These are phyloP conservation scores for Pseudomyrmex cubaensis DNA, from an alignment of 1,140 invertebrate species.

Conservation along the genomic window DNA sequence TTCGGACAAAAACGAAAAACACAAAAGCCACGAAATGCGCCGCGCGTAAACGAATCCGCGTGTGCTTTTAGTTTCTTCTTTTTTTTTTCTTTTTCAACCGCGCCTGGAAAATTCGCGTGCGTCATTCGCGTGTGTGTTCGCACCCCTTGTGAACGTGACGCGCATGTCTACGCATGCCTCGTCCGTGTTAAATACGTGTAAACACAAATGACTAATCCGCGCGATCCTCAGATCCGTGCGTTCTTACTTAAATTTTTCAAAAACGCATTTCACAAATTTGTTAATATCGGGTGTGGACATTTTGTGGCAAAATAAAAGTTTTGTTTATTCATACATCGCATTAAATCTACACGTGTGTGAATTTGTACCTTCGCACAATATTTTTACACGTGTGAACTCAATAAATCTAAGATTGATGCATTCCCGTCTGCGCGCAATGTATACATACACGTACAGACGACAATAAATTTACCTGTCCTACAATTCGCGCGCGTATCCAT, in stretches of 20 bases:
- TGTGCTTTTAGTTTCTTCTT: not conserved
- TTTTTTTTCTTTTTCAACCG: not conserved
- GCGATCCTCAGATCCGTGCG: too few species aligned
- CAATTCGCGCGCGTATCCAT: too few species aligned
- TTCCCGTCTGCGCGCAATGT: not conserved
- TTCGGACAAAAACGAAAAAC: constrained; percentile 21
- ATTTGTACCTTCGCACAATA: not conserved
- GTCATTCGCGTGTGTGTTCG: not conserved
- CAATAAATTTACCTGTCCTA: not conserved
- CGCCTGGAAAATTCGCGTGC: not conserved
- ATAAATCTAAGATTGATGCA: constrained; percentile 20
- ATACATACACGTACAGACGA: not conserved
- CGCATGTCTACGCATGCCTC: not conserved
- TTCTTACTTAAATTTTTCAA: too few species aligned
- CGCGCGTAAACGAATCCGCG: not conserved
- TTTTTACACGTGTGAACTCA: too few species aligned
- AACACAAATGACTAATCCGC: constrained; percentile 6
- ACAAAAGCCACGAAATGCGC: not conserved
- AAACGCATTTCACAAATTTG: not conserved
- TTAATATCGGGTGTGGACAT: not conserved
- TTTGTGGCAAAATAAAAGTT: too few species aligned
- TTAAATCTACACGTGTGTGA: not conserved
- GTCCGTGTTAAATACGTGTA: not conserved
- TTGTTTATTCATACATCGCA: too few species aligned
- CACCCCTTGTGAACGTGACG: not conserved